Evolutionary conservation across 2,113 vertebrate genomes (phyloP), one percentile per base, ranked within the genome.

Genomic region (Otolemur garnettii): DNA sequence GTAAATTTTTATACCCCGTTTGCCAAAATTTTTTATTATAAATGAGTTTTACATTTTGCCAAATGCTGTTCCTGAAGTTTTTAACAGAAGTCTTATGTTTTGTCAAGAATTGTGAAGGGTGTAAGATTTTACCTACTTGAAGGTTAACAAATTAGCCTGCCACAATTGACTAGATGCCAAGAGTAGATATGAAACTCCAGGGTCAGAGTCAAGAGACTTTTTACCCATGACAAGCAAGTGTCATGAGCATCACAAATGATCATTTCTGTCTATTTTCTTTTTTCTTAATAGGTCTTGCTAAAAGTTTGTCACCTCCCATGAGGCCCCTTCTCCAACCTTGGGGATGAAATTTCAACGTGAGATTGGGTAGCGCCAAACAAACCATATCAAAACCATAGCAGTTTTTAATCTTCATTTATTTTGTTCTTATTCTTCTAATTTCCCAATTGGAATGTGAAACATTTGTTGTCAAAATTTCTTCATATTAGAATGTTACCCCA

Each of bases 381-480:
- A 64, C 62, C 60, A 62, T 62, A 62, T 62, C 24, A 62, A 62
- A 62, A 62, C 22, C 10, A 64, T 13, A 64, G 62, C 62, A 28
- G 24, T 66, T 95, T 60, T 86, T 89, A 59, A 35, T 88, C 18
- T 69, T 94, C 33, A 89, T 57, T 89, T 95, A 77, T 69, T 95
- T 22, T 80, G 26, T 45, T 92, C 90, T 79, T 62, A 87, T 93
- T 86, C 8, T 94, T 78, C 30, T 86, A 77, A 9, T 50, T 94
- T 90, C 68, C 62, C 14, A 22, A 2, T 64, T 57, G 10, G 7
- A 92, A 71, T 19, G 82, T 62, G 28, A 92, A 71, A 77, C 79
- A 86, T 30, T 66, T 45, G 88, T 38, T 81, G 75, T 90, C 62
- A 88, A 15, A 64, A 69, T 80, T 84, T 80, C 24, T 81, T 89